Conservation (phyloP, 2,888 invertebrate species). For the Stenurella melanura region DNA sequence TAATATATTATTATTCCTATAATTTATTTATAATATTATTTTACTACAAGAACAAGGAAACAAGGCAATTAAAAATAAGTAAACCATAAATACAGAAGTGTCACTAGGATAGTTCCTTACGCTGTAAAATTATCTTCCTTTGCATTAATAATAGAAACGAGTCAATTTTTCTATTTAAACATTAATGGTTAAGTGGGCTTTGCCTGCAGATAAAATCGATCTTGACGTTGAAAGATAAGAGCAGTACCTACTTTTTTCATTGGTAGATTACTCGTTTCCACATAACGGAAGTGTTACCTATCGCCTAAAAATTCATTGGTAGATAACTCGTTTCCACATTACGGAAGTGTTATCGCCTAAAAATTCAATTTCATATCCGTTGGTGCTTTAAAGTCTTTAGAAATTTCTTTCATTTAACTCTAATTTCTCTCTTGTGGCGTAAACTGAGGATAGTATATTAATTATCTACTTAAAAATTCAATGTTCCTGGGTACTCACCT, state of each 20-base stretch:
- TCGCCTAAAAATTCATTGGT: not conserved
- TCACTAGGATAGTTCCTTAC: not conserved
- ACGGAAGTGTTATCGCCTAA: not conserved
- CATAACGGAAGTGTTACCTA: no score
- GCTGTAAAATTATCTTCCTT: not conserved
- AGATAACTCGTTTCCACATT: not conserved
- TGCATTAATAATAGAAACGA: not conserved
- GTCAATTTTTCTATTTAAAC: conserved; percentile 13
- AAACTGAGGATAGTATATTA: no score
- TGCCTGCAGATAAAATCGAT: conserved; percentile 21
- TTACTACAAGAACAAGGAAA: no score
- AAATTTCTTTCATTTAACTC: no score
- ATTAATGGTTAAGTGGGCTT: not conserved
- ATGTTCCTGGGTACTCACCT: no score
- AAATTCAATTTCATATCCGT: not conserved
- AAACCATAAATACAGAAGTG: not conserved
- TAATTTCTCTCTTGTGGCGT: no score
- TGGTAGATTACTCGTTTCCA: not conserved
- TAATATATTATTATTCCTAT: no score
- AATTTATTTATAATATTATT: no score
- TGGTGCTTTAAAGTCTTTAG: not conserved
- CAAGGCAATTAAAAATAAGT: not conserved
- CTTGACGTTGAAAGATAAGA: conserved; percentile 1
- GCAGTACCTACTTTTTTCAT: not conserved
- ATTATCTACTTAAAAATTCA: no score